Percentiles rank a stretch among this genome's conserved stretches.
phyloP scores from a whole-genome alignment of 2,888 invertebrate genomes.

The Cryptophagus acutangulus region DNA sequence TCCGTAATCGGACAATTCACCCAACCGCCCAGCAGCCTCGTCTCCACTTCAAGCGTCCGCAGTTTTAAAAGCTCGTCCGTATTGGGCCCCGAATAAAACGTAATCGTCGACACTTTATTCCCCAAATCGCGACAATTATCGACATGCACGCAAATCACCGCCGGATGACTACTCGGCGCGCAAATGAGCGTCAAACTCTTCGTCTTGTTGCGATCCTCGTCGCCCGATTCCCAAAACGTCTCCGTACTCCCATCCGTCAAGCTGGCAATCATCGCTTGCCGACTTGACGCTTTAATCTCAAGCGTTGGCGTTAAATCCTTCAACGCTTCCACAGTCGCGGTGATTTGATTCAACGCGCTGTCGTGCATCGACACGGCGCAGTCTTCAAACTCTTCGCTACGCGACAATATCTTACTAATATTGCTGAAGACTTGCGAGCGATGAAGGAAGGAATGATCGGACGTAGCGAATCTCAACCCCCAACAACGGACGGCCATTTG shows the following conservation, averaged over 20 bases:
- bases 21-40: conserved; percentile 74
- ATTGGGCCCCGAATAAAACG: conserved; percentile 79
- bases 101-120: conserved; percentile 83
- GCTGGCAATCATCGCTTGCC: conserved; percentile 90
- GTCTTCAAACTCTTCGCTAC: conserved; percentile 78
- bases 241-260: conserved; percentile 92
- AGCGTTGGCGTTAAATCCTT: conserved; percentile 70
- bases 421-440: conserved; percentile 79
- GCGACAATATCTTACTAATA: conserved; percentile 90
- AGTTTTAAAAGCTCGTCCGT: conserved; percentile 76
- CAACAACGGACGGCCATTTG: conserved; percentile 92
- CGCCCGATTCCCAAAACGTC: conserved; percentile 99
- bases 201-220: conserved; percentile 90
- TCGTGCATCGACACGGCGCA: conserved; percentile 55
- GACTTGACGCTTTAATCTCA: conserved; percentile 84
- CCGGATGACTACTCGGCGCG: conserved; percentile 60
- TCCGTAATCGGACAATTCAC: conserved; percentile 73
- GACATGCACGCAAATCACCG: conserved; percentile 80
- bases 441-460: conserved; percentile 89
- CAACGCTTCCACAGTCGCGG: conserved; percentile 59
- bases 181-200: conserved; percentile 74
- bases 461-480: conserved; percentile 82
- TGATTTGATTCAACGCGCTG: conserved; percentile 45
- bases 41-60: conserved; percentile 84
- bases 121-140: conserved; percentile 91